Evolutionary conservation across 2,113 vertebrate genomes (phyloP).

Genomic region (Apteryx mantelli): DNA sequence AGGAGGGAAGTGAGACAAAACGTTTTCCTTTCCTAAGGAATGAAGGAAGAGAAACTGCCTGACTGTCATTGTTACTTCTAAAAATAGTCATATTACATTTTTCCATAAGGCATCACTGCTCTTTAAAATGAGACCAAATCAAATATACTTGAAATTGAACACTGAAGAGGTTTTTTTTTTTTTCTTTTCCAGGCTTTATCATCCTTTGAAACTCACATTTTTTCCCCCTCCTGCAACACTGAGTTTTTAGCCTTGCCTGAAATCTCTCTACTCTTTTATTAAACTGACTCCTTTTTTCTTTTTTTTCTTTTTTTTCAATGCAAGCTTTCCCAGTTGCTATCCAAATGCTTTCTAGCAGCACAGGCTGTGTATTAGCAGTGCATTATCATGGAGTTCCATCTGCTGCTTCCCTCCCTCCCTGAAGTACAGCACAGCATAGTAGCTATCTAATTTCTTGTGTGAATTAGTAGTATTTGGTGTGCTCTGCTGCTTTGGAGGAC

Average conservation of each 20-base stretch:
- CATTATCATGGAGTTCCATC: background rate
- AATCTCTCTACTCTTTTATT: background rate
- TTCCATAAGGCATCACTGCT: background rate
- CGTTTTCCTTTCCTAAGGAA: background rate
- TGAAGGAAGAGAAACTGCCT: background rate
- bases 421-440: background rate
- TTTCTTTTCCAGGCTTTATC: background rate
- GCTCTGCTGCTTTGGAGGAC: background rate
- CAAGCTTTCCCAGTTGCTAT: background rate
- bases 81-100: background rate
- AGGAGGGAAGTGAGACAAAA: background rate
- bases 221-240: background rate
- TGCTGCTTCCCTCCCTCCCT: background rate
- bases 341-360: background rate
- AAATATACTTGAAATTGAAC: constrained; percentile 1
- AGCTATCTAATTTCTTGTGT: background rate
- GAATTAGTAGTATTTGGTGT: background rate
- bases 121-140: background rate
- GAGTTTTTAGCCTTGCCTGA: background rate
- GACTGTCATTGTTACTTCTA: background rate
- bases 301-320: background rate
- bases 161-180: background rate
- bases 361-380: background rate
- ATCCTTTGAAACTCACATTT: background rate
- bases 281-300: rapidly evolving